Percentiles rank a stretch among this genome's conserved stretches.
These are phyloP conservation scores for Sparidentex hasta DNA, from an alignment of 2,797 vertebrate species.

Conservation along the genomic window DNA sequence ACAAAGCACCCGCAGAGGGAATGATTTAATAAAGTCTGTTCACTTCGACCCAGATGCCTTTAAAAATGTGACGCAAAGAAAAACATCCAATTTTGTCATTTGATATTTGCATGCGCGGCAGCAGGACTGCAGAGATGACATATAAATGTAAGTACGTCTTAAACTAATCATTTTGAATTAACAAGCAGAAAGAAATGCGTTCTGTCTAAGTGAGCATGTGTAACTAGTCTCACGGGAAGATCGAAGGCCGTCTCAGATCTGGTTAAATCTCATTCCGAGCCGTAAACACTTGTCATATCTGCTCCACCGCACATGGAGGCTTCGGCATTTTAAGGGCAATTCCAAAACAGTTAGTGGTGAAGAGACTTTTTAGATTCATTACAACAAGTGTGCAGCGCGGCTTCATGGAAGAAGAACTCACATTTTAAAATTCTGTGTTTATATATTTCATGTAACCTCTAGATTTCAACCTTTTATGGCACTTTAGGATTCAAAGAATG, in stretches of 20 bases:
- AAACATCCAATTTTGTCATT: slow-evolving; percentile 11
- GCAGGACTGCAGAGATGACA: neutral
- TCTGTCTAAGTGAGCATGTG: neutral
- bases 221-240: neutral
- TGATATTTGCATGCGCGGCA: neutral
- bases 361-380: neutral
- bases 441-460: neutral
- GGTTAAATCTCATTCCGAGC: neutral
- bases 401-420: neutral
- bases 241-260: neutral
- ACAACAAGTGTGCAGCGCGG: neutral
- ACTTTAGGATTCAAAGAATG: neutral
- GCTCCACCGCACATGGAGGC: neutral
- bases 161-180: slow-evolving; percentile 7
- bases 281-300: neutral
- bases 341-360: neutral
- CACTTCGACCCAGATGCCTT: slow-evolving; percentile 8
- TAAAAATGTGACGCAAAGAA: neutral
- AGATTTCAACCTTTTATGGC: neutral
- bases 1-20: slow-evolving; percentile 18
- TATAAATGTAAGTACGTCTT: neutral
- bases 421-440: neutral
- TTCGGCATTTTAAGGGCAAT: neutral
- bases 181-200: neutral
- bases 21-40: slow-evolving; percentile 5